Conservation (phyloP, 2,113 vertebrate genomes). For the Apistogramma diplotaenia region DNA sequence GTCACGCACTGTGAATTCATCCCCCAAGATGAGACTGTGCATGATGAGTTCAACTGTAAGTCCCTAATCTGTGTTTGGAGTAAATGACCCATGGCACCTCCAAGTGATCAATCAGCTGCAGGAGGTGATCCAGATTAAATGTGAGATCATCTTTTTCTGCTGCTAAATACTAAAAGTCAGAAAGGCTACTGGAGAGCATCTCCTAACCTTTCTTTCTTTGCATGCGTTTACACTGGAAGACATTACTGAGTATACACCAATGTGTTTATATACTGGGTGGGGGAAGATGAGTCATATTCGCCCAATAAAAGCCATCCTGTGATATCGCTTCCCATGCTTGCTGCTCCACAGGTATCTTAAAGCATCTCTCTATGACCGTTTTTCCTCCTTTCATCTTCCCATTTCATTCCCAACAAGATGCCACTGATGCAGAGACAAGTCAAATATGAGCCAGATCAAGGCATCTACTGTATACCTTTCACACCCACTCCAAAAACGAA, state of each 20-base stretch:
- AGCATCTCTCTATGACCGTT: constrained; percentile 2
- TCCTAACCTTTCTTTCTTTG: constrained; percentile 19
- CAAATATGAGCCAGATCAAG: neutral
- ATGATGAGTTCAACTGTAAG: neutral
- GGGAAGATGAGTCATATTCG: constrained; percentile 53
- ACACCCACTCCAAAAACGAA: neutral
- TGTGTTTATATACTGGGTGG: constrained; percentile 58
- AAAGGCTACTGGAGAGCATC: neutral
- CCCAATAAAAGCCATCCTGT: constrained; percentile 24
- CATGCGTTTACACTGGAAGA: constrained; percentile 1
- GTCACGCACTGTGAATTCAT: neutral
- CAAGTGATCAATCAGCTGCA: neutral
- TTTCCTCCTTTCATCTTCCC: constrained; percentile 15
- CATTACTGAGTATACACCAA: constrained; percentile 17
- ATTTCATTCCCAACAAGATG: neutral
- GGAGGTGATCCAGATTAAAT: neutral
- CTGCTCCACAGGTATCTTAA: constrained; percentile 9
- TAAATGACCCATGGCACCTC: neutral
- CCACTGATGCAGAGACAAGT: neutral
- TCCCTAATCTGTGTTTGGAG: neutral
- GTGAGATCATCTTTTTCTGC: neutral
- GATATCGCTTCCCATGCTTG: neutral
- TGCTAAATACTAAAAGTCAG: constrained; percentile 3
- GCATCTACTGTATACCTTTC: neutral
- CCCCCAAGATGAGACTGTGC: neutral